Conservation (phyloP, 1,140 invertebrate genomes). For the Plutomurus gul region DNA sequence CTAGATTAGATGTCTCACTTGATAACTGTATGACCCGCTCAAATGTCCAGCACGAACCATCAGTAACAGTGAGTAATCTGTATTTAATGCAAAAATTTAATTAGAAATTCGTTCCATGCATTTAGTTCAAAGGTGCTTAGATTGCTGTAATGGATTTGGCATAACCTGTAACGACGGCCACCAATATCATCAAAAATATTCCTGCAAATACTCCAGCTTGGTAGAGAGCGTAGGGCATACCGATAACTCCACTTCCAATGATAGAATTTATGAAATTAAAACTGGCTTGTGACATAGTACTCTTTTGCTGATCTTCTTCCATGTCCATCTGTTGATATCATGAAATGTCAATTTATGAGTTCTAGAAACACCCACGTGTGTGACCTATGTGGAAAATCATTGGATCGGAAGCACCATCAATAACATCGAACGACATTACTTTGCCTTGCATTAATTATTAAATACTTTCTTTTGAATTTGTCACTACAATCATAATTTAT, state of each 20-base stretch:
- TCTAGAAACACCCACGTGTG: too few species aligned
- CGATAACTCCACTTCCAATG: constrained; percentile 86
- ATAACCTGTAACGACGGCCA: constrained; percentile 70
- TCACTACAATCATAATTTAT: too few species aligned
- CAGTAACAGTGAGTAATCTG: constrained; percentile 79
- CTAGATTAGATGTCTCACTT: too few species aligned
- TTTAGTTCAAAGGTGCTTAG: too few species aligned
- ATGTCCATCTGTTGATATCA: constrained; percentile 43
- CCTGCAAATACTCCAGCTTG: constrained; percentile 81
- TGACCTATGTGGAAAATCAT: too few species aligned
- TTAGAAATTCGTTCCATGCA: too few species aligned
- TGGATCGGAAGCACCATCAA: too few species aligned
- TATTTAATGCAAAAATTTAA: too few species aligned
- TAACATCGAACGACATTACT: too few species aligned
- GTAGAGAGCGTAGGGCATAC: constrained; percentile 60
- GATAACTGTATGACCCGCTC: constrained; percentile 81
- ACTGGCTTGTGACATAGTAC: constrained; percentile 75
- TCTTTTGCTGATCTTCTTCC: constrained; percentile 52
- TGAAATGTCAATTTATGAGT: too few species aligned
- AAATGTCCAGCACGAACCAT: constrained; percentile 78
- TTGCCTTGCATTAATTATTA: too few species aligned
- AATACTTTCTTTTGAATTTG: too few species aligned
- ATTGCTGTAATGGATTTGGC: background rate
- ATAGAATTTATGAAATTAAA: constrained; percentile 95
- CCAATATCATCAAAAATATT: constrained; percentile 71